Base-by-base conservation (phyloP, 1,140 invertebrate species). In the Bombus polaris region DNA sequence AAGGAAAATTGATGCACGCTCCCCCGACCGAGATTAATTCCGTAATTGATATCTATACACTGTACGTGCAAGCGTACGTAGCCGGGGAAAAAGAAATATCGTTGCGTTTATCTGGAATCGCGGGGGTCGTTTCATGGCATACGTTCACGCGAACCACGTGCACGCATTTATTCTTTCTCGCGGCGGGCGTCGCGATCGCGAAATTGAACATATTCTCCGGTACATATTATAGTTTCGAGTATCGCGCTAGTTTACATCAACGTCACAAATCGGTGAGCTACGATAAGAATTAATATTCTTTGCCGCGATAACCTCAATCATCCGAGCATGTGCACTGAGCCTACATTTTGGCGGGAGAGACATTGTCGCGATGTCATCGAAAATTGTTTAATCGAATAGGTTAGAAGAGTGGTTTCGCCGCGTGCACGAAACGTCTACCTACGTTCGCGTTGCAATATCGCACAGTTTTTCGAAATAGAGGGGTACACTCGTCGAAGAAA, bases 271-370 rank as follows among this genome's bases (percentile, higher is more conserved):
- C 6, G 22, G 2, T 28, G 5, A 47, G 1, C 6, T 6, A 15
- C 32, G 8, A 25, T 35, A 42, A 28, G 3, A 4, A 8, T 28
- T 39, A 12, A 47, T 68, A 65, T 1, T 72, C 35, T 72, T 28
- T 13, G 32, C 68, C 73, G 28, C 78, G 77, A 78, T 68, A 59
- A 18, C n/a, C 79, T 83, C 88, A 18, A 81, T 90, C 90, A 90
- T 80, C 86, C 87, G 92, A 88, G 88, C 91, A 92, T 86, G 91
- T 88, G 87, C 87, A 75, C 86, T 70, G 79, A n/a, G 65, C 47
- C 3, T n/a, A 35, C 72, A 39, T 93, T 92, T 91, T 93, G 92
- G 92, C 93, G 92, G 93, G 93, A 93, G 86, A 72, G 37, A 15
- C 57, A 71, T 89, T 68, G 81, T 72, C 28, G 15, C 12, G 44